phyloP scores from a whole-genome alignment of 1,140 invertebrate genomes.

The Dufourea novaeangliae region DNA sequence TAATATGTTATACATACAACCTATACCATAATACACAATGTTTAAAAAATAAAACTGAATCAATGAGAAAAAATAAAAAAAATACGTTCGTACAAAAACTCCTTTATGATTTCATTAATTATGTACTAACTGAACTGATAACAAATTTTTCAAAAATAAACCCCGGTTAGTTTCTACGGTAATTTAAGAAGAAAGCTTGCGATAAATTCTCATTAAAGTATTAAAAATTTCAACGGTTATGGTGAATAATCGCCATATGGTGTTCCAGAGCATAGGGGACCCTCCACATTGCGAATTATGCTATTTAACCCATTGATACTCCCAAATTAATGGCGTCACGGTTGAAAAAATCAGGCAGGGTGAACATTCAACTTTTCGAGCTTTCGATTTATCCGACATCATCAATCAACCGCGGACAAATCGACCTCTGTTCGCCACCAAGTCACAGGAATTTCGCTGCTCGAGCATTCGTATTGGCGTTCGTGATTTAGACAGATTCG shows the following conservation, averaged over 20 bases:
- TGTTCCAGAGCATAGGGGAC: not conserved
- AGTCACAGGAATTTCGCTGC: not conserved
- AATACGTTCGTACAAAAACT: no score
- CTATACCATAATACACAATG: no score
- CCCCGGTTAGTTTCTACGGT: no score
- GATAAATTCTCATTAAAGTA: not conserved
- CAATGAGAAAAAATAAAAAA: no score
- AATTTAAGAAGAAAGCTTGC: not conserved
- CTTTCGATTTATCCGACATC: not conserved
- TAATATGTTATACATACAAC: no score
- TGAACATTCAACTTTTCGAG: not conserved
- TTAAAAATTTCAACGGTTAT: not conserved
- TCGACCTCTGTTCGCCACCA: not conserved
- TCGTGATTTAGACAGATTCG: conserved; percentile 2
- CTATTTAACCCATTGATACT: not conserved
- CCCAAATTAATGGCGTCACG: not conserved
- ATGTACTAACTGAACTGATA: no score
- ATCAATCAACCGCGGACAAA: not conserved
- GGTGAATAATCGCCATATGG: not conserved
- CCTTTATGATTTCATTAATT: no score
- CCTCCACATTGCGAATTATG: not conserved
- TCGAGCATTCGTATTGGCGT: not conserved
- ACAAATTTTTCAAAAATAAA: no score
- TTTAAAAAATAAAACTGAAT: no score
- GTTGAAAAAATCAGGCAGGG: not conserved